Base-by-base conservation (phyloP, 2,113 vertebrate genomes). In the Ammodramus savannarum region DNA sequence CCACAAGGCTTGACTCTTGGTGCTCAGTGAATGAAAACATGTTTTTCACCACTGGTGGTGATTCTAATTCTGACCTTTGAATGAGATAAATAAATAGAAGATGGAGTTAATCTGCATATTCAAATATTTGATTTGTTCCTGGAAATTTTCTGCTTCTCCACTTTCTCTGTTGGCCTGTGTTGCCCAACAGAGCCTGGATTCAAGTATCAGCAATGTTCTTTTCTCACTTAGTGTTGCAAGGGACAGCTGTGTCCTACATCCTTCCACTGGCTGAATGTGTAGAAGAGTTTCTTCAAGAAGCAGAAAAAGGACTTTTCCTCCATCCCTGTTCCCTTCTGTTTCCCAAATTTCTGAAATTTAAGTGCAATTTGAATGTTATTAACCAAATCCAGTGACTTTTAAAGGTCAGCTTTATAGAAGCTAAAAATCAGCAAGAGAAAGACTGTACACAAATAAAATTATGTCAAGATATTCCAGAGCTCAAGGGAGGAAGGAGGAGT, bases 81-180 rank as follows among this genome's bases (percentile, higher is more conserved):
- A 51, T 79, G 54, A 92, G 43, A 48, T 68, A n/a, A 55, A 41
- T 77, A 90, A 91, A 74, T 63, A 79, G 21, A 38, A 20, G 36
- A 32, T 88, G 49, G 54, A 26, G 16, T 83, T 79, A 65, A 77
- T 75, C 49, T 93, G 41, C 58, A 32, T 90, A 85, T 95, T 92
- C 77, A 94, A 87, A 87, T 95, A 92, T 85, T 95, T 95, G n/a
- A 41, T 95, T 89, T 89, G 41, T 87, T 87, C 38, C 74, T 95
- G 94, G 80, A 87, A 79, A 43, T 76, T 69, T 85, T 88, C 31
- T 85, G 58, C 58, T 73, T 63, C 49, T 89, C 49, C 31, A 1
- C 81, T 69, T 49, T 57, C 44, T 73, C 62, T 82, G 10, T 57
- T 85, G 67, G 29, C 38, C 54, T 36, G 32, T 57, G 1, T 69